Conservation (phyloP, 2,888 invertebrate species). For the Agonum fuliginosum region DNA sequence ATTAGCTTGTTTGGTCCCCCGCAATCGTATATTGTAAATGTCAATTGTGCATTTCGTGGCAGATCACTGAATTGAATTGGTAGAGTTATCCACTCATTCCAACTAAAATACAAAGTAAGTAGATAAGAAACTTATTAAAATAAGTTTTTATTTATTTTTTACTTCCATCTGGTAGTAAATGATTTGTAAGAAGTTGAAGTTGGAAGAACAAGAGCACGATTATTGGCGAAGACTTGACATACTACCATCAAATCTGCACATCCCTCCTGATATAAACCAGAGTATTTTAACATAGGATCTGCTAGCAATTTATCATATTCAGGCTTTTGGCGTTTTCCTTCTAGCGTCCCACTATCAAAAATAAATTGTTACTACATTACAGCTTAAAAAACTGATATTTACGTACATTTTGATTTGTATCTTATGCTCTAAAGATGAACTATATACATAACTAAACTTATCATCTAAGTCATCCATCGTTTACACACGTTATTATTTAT, state of each 20-base stretch:
- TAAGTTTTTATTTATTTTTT: constrained; percentile 69
- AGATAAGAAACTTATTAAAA: constrained; percentile 24
- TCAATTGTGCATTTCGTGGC: constrained; percentile 89
- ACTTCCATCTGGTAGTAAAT: constrained; percentile 95
- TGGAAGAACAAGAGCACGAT: constrained; percentile 87
- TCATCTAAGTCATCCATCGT: constrained; percentile 84
- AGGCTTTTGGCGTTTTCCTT: constrained; percentile 91
- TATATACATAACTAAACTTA: constrained; percentile 91
- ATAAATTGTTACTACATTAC: constrained; percentile 26
- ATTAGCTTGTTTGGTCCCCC: constrained; percentile 88
- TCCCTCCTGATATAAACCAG: constrained; percentile 89
- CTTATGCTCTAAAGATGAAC: constrained; percentile 90
- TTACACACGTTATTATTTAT: constrained; percentile 1
- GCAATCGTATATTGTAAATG: constrained; percentile 93
- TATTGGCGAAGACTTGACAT: constrained; percentile 88
- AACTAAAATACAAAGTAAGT: constrained; percentile 77
- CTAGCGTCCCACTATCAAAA: constrained; percentile 88
- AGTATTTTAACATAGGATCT: constrained; percentile 93
- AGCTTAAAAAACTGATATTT: constrained; percentile 61
- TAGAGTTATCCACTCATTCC: constrained; percentile 97
- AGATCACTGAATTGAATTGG: constrained; percentile 94
- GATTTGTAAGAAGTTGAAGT: constrained; percentile 94
- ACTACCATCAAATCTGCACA: constrained; percentile 93
- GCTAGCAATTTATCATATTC: constrained; percentile 90
- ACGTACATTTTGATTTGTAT: constrained; percentile 95